Evolutionary conservation across 2,888 invertebrate genomes (phyloP), one percentile per base, ranked within the genome.

Genomic region (Gibbula magus): DNA sequence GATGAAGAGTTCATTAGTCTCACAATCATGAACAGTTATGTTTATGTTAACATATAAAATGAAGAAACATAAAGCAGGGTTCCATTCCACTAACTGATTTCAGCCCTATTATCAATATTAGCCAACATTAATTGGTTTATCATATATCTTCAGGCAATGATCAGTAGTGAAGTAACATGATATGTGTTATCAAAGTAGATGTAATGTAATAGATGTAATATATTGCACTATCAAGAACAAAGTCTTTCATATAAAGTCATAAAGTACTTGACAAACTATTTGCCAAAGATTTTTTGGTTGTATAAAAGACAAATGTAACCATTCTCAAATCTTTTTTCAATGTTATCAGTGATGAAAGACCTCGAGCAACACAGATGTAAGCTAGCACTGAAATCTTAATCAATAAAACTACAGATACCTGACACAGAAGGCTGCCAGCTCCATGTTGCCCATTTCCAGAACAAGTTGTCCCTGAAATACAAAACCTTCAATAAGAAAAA

Each of bases 401-500:
- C 35, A 7, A 22, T 54, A 54, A 54, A 54, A 54, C 52, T 3
- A 54, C 4, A 10, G 22, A 35, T 35, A 91, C 90, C 89, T 87
- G 70, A 93, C 92, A 89, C 93, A 93, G 89, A 92, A 92, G 0
- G 92, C 91, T 25, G 93, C 93, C 76, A 93, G 85, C 39, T 93
- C 92, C 51, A 92, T 84, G 79, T 92, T 89, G 16, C 92, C 92
- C 82, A 91, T 85, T 83, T 91, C 91, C 53, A 92, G 83, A 45
- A 92, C 87, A n/a, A 92, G 84, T 79, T 92, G 89, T 54, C 93
- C 93, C 91, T 92, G 85, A 16, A 88, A 80, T 73, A 79, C 10
- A 76, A n/a, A n/a, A n/a, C n/a, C n/a, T n/a, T n/a, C n/a, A n/a
- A n/a, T n/a, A n/a, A n/a, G n/a, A n/a, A n/a, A n/a, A n/a, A n/a